Evolutionary conservation across 2,113 vertebrate genomes (phyloP).

Genomic region (Pardalotus punctatus): DNA sequence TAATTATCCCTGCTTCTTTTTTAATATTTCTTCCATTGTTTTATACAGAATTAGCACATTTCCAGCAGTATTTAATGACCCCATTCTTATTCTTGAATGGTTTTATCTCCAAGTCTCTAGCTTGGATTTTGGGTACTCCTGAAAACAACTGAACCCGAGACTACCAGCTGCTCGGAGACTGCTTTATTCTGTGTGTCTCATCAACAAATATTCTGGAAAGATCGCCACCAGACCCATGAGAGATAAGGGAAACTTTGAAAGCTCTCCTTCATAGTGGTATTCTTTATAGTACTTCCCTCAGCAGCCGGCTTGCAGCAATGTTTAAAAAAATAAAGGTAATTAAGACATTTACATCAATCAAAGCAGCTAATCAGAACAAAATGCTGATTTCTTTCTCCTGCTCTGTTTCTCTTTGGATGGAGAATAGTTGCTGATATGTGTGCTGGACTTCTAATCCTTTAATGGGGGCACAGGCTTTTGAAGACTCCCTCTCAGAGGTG

Average conservation of each 20-base stretch:
- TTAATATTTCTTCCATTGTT: background rate
- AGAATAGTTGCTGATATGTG: background rate
- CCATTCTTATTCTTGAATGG: background rate
- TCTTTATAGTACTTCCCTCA: background rate
- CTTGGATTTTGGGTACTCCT: constrained; percentile 68
- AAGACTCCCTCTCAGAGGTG: constrained; percentile 54
- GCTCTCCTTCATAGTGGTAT: background rate
- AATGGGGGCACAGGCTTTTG: constrained; percentile 25
- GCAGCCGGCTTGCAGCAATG: background rate
- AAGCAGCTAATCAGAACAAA: constrained; percentile 32
- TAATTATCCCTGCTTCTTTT: background rate
- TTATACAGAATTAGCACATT: background rate
- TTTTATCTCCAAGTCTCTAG: background rate
- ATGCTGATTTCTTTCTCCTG: constrained; percentile 9
- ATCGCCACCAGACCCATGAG: background rate
- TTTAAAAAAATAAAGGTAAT: background rate
- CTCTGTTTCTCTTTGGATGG: background rate
- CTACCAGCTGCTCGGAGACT: constrained; percentile 74
- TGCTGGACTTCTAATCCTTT: constrained; percentile 29
- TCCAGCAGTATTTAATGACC: background rate
- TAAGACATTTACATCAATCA: background rate
- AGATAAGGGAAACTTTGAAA: background rate
- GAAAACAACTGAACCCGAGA: constrained; percentile 48
- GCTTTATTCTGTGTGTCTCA: constrained; percentile 68
- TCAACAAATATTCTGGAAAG: constrained; percentile 57